Conservation (phyloP, 2,797 vertebrate species). For the Margarornis squamiger region DNA sequence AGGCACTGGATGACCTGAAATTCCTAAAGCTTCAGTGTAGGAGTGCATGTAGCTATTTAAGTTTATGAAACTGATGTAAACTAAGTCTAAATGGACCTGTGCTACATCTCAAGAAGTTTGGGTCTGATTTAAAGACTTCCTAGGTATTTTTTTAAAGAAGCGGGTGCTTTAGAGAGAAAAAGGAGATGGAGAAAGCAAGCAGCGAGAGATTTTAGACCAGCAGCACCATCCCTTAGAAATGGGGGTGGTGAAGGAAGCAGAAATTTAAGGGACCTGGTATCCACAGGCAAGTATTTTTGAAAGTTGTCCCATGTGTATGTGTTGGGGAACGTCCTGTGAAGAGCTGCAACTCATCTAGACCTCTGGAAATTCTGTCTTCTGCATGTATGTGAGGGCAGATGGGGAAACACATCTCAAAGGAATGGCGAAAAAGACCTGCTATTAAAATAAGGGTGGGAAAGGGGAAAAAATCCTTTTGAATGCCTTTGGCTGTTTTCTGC, state of each 20-base stretch:
- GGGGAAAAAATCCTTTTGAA: not conserved
- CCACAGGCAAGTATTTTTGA: not conserved
- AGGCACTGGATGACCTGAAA: not conserved
- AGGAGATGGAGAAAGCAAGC: not conserved
- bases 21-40: not conserved
- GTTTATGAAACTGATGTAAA: not conserved
- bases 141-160: not conserved
- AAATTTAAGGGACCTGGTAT: not conserved
- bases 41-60: not conserved
- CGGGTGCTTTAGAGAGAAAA: not conserved
- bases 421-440: not conserved
- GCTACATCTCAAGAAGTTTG: not conserved
- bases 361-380: not conserved
- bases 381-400: not conserved
- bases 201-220: not conserved
- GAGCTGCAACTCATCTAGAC: not conserved
- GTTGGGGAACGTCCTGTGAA: not conserved
- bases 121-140: not conserved
- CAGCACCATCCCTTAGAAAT: not conserved
- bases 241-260: not conserved
- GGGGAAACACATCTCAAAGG: not conserved
- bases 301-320: accelerated
- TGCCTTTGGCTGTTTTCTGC: not conserved
- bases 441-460: not conserved
- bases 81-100: not conserved